These are phyloP conservation scores for Danio rerio DNA, from an alignment of 2,113 vertebrate species.

Conservation along the genomic window GRCz12tu NC_133184.1:4634001-4634500, in stretches of 20 bases:
- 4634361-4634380: conserved; percentile 12
- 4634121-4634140: background rate
- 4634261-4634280: background rate
- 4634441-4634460: background rate
- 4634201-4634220: background rate
- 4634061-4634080: background rate
- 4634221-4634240: background rate
- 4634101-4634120: background rate
- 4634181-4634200: background rate
- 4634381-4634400: conserved; percentile 12
- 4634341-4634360: background rate
- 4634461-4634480: background rate
- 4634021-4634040: background rate
- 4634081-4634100: background rate
- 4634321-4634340: conserved; percentile 29
- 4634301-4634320: background rate
- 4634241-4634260: too few species aligned
- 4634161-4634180: background rate
- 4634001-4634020: background rate
- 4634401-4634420: background rate
- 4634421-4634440: background rate
- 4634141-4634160: too few species aligned
- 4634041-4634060: background rate
- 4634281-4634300: background rate
- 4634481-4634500: too few species aligned